Evolutionary conservation across 2,113 vertebrate species (phyloP), one percentile per base, ranked within the genome.

Genomic region (Embiotoca jacksoni): DNA sequence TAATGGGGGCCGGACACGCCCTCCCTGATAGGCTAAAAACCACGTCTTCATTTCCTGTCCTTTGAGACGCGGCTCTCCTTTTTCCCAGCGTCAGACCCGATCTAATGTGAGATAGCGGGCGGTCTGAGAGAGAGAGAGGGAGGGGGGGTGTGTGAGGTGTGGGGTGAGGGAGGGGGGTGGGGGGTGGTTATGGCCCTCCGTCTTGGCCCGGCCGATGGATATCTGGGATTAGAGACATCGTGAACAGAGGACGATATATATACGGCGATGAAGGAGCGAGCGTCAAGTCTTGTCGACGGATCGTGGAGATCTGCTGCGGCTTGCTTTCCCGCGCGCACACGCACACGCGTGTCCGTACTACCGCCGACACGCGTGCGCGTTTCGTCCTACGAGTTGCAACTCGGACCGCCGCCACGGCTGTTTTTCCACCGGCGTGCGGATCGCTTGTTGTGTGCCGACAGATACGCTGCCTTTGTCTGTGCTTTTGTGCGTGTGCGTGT

Each of bases 31-130:
- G 82, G 77, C 78, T 31, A 1, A 76, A 23, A 1, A 70, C 53
- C 66, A 59, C 23, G 41, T 72, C 79, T 84, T 84, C 77, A 91
- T 91, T 90, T 91, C 90, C 91, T 83, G 62, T 82, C 71, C 72
- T 85, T 78, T 66, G 84, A 83, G 81, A 62, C 54, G 37, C 3
- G 39, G 78, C 23, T 58, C 49, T 23, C 23, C 23, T 23, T 23
- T 35, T 66, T 81, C 85, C 78, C 78, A 86, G 80, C 56, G 63
- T 67, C 64, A 32, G 63, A 65, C 52, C 23, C 55, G 67, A 87
- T 88, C 80, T 66, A 15, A 75, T 65, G 76, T 1, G 33, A 74
- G 87, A 88, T 92, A 81, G 75, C 64, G 67, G 84, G 83, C 81
- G 30, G 72, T 68, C 65, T 72, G 54, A 58, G 64, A 46, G 66